Evolutionary conservation across 2,888 invertebrate genomes (phyloP).

Genomic region (Galerucella pusilla): DNA sequence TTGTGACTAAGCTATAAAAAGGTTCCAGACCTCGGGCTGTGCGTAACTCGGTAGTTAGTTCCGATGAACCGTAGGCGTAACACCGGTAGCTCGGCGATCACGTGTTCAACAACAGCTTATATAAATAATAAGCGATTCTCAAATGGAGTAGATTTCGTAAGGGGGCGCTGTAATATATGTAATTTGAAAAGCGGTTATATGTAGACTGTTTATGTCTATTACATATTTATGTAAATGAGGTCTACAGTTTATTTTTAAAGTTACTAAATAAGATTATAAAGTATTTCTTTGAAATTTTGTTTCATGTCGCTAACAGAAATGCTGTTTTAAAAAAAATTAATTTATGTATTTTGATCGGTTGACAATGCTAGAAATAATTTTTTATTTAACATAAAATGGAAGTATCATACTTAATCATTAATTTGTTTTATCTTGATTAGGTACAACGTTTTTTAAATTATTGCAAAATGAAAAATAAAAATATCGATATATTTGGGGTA

Average conservation of each 20-base stretch:
- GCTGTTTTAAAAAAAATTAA: too few species aligned
- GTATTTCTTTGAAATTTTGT: too few species aligned
- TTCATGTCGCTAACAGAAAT: too few species aligned
- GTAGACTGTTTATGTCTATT: not conserved
- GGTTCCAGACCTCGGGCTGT: conserved; percentile 40
- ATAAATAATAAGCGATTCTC: conserved; percentile 32
- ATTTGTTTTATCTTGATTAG: too few species aligned
- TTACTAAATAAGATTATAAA: not conserved
- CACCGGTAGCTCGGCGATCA: conserved; percentile 41
- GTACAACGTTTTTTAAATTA: too few species aligned
- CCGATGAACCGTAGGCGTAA: conserved; percentile 43
- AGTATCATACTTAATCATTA: too few species aligned
- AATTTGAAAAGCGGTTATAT: not conserved
- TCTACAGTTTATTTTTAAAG: not conserved
- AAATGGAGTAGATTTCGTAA: conserved; percentile 7
- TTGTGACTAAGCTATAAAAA: conserved; percentile 35
- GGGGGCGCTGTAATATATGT: not conserved
- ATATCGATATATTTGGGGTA: too few species aligned
- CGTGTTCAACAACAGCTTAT: conserved; percentile 43
- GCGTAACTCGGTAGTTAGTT: conserved; percentile 42
- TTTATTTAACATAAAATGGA: too few species aligned
- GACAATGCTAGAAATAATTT: too few species aligned
- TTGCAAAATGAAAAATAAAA: too few species aligned
- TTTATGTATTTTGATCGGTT: too few species aligned
- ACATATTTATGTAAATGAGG: not conserved